Percentiles rank a stretch among this genome's conserved stretches.
Conservation (phyloP, 1,140 invertebrate genomes). For the Drosophila insularis region DNA sequence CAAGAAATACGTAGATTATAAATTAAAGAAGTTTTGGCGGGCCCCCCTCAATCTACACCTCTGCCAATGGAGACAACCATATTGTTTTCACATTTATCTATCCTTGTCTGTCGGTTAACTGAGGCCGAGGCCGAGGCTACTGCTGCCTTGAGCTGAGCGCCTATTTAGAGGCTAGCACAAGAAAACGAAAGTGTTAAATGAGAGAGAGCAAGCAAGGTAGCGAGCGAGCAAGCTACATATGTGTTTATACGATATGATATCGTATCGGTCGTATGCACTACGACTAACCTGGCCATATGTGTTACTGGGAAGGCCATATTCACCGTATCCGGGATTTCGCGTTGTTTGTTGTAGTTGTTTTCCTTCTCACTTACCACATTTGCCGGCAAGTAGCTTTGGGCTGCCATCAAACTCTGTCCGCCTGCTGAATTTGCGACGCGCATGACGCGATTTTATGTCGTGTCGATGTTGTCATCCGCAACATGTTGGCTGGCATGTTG, state of each 20-base stretch:
- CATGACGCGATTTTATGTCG: conserved; percentile 72
- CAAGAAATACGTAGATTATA: no score
- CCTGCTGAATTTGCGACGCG: conserved; percentile 72
- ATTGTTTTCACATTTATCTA: not conserved
- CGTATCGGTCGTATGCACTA: not conserved
- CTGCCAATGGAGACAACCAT: conserved; percentile 13
- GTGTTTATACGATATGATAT: not conserved
- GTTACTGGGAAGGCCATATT: conserved; percentile 29
- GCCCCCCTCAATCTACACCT: not conserved
- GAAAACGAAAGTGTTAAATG: conserved; percentile 82
- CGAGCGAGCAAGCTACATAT: conserved; percentile 22
- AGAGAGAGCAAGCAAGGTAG: conserved; percentile 6
- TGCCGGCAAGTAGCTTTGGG: no score
- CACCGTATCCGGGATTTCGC: conserved; percentile 25
- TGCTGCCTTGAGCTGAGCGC: conserved; percentile 53
- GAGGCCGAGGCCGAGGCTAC: conserved; percentile 33
- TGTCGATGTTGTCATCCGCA: conserved; percentile 37
- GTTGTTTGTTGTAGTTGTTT: no score
- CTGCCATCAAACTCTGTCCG: conserved; percentile 37
- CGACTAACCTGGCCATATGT: conserved; percentile 28
- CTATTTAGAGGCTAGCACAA: conserved; percentile 82
- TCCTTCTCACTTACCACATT: conserved; percentile 7
- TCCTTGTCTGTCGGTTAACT: not conserved
- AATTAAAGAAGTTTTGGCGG: no score
- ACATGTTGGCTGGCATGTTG: conserved; percentile 53